A percentile compares a stretch with the other conserved stretches of the same genome.
phyloP scores from a whole-genome alignment of 35 echinoderm and acorn worm genomes.

The Hemicentrotus pulcherrimus region DNA sequence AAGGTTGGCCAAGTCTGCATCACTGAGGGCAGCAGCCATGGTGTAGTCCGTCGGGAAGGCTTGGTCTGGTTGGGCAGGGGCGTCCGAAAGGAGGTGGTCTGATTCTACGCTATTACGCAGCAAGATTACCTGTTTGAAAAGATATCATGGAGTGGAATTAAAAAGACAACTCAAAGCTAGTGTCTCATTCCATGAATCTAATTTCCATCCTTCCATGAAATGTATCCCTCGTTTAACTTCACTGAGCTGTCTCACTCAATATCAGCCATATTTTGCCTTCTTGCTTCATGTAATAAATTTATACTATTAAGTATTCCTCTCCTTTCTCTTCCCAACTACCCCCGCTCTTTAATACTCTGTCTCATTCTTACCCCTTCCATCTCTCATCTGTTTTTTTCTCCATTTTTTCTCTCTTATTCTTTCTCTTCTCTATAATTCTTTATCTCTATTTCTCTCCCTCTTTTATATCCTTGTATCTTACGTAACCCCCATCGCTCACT shows the following conservation, averaged over 20 bases:
- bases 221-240: no score
- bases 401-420: neutral
- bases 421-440: neutral
- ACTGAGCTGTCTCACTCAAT: no score
- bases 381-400: neutral
- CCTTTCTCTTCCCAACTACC: no score
- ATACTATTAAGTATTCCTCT: no score
- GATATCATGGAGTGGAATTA: neutral
- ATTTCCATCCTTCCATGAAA: no score
- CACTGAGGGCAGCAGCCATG: conserved; percentile 88
- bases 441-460: no score
- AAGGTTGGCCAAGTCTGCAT: conserved; percentile 77
- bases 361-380: neutral
- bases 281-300: no score
- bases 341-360: neutral
- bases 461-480: no score
- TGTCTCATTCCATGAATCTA: no score
- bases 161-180: no score
- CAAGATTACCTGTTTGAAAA: conserved; percentile 55
- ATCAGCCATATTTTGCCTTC: no score
- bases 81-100: conserved; percentile 72
- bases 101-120: conserved; percentile 77
- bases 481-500: no score
- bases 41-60: conserved; percentile 79
- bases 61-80: conserved; percentile 22